These are phyloP conservation scores for Alsophila aescularia DNA, from an alignment of 2,888 invertebrate genomes.

Conservation along the genomic window DNA sequence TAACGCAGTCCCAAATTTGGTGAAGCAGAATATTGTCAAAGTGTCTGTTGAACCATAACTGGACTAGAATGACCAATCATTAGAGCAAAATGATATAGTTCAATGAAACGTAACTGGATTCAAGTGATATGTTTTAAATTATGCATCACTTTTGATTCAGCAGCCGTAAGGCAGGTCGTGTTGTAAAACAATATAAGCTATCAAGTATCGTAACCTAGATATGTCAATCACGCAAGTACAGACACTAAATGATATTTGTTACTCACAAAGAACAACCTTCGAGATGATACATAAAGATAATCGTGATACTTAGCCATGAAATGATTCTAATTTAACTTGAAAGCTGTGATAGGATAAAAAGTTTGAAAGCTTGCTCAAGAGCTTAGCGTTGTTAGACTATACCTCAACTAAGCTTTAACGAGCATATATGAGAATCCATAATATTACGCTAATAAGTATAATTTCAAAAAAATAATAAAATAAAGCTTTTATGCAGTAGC, in stretches of 20 bases:
- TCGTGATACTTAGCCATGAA: constrained; percentile 32
- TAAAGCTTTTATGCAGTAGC: too few species aligned
- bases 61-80: constrained; percentile 13
- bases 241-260: constrained; percentile 41
- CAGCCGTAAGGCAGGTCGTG: constrained; percentile 46
- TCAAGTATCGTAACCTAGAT: constrained; percentile 47
- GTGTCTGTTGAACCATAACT: constrained; percentile 3
- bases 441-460: too few species aligned
- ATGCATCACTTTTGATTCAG: constrained; percentile 34
- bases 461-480: too few species aligned
- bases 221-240: constrained; percentile 54
- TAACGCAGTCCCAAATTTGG: neutral
- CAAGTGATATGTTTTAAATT: constrained; percentile 7
- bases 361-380: neutral
- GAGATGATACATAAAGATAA: constrained; percentile 58
- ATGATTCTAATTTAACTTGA: constrained; percentile 36
- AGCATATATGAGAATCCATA: too few species aligned
- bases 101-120: constrained; percentile 18
- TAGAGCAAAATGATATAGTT: constrained; percentile 16
- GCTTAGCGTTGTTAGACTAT: too few species aligned
- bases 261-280: constrained; percentile 49
- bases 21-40: neutral
- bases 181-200: constrained; percentile 52
- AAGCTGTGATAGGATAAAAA: constrained; percentile 17
- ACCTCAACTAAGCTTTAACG: too few species aligned